A percentile compares a stretch with the other conserved stretches of the same genome.
These are phyloP conservation scores for Tachycineta bicolor DNA, from an alignment of 2,113 vertebrate genomes.

Conservation along the genomic window DNA sequence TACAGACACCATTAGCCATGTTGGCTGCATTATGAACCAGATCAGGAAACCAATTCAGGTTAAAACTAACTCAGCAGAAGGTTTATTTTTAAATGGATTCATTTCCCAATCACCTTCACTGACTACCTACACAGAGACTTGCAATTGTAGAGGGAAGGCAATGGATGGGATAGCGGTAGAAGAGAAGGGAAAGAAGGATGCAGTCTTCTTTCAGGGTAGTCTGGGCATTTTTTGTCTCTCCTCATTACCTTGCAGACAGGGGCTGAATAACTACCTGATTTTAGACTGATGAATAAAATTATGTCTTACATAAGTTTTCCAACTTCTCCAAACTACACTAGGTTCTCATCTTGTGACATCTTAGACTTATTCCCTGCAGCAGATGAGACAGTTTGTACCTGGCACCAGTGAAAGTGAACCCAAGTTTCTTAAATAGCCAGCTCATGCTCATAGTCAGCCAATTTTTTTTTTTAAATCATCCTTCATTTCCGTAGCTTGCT, in stretches of 20 bases:
- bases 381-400: not conserved
- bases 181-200: not conserved
- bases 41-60: conserved; percentile 41
- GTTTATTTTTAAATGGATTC: conserved; percentile 26
- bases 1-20: conserved; percentile 15
- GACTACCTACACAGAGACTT: not conserved
- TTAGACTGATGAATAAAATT: not conserved
- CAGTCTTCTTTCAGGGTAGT: not conserved
- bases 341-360: not conserved
- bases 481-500: conserved; percentile 14
- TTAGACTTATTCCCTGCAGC: not conserved
- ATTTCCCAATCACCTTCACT: conserved; percentile 3
- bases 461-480: not conserved
- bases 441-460: not conserved
- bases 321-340: not conserved
- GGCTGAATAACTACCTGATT: not conserved
- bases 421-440: conserved; percentile 2
- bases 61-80: conserved; percentile 22
- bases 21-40: conserved; percentile 27
- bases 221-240: not conserved
- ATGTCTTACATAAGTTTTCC: not conserved
- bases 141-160: not conserved
- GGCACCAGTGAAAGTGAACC: not conserved
- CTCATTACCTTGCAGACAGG: not conserved
- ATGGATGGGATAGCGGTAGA: not conserved